phyloP scores from a whole-genome alignment of 2,888 invertebrate genomes.

The Atrina japonica region DNA sequence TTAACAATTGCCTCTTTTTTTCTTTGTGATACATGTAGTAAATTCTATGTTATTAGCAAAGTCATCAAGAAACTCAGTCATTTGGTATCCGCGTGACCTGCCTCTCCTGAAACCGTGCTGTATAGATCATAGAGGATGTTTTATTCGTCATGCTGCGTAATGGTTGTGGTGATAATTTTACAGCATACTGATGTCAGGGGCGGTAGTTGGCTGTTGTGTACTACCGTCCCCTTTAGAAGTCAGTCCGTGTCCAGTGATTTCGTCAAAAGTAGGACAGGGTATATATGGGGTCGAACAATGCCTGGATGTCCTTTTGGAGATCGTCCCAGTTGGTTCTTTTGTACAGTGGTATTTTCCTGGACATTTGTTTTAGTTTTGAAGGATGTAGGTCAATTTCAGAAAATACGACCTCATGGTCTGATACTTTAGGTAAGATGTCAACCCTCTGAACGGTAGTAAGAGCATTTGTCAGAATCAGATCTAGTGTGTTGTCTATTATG shows the following conservation, averaged over 20 bases:
- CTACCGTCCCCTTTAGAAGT: slow-evolving; percentile 27
- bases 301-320: slow-evolving; percentile 12
- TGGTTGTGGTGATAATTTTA: slow-evolving; percentile 29
- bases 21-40: too few relatives aligned
- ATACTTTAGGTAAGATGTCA: too few relatives aligned
- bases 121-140: slow-evolving; percentile 30
- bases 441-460: too few relatives aligned
- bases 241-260: slow-evolving; percentile 27
- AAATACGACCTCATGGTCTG: too few relatives aligned
- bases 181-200: slow-evolving; percentile 25
- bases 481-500: too few relatives aligned
- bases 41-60: slow-evolving; percentile 7
- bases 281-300: slow-evolving; percentile 1
- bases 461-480: too few relatives aligned
- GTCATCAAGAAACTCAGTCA: slow-evolving; percentile 28
- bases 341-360: too few relatives aligned
- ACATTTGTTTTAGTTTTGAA: too few relatives aligned
- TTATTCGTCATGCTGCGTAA: slow-evolving; percentile 25
- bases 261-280: slow-evolving; percentile 8
- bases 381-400: too few relatives aligned
- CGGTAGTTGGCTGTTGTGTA: slow-evolving; percentile 34
- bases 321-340: too few relatives aligned
- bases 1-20: too few relatives aligned
- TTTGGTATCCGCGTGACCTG: slow-evolving; percentile 35
- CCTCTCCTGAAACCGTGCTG: slow-evolving; percentile 38